A percentile compares a stretch with the other conserved stretches of the same genome.
Evolutionary conservation across 2,113 vertebrate species (phyloP).

Genomic region (Callorhinus ursinus): DNA sequence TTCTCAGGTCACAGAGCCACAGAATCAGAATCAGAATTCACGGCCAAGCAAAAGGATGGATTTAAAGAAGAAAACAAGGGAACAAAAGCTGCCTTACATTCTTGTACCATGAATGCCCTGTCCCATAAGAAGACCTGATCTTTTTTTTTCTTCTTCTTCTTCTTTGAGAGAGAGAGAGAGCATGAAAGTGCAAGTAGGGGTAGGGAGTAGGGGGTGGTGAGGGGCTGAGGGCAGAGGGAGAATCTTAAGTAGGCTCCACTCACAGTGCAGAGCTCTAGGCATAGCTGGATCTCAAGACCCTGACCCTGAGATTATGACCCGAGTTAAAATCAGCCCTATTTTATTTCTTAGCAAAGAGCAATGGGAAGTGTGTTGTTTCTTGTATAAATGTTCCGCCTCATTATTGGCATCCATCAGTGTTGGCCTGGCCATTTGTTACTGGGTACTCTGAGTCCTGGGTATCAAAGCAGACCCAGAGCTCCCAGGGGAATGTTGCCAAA

Average conservation of each 20-base stretch:
- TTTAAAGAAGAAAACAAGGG: neutral
- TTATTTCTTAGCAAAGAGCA: neutral
- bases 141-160: neutral
- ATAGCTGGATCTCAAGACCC: neutral
- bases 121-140: neutral
- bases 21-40: neutral
- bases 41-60: neutral
- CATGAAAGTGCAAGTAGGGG: neutral
- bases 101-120: neutral
- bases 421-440: neutral
- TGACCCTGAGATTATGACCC: neutral
- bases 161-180: neutral
- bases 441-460: neutral
- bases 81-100: neutral
- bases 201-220: neutral
- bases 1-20: neutral
- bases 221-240: neutral
- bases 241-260: neutral
- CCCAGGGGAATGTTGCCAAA: neutral
- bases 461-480: neutral
- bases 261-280: neutral
- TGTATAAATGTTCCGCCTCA: neutral
- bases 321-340: neutral
- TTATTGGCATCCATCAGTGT: neutral
- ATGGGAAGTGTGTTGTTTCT: neutral